Evolutionary conservation across 2,113 vertebrate species (phyloP), one percentile per base, ranked within the genome.

Genomic region (Heteronetta atricapilla): DNA sequence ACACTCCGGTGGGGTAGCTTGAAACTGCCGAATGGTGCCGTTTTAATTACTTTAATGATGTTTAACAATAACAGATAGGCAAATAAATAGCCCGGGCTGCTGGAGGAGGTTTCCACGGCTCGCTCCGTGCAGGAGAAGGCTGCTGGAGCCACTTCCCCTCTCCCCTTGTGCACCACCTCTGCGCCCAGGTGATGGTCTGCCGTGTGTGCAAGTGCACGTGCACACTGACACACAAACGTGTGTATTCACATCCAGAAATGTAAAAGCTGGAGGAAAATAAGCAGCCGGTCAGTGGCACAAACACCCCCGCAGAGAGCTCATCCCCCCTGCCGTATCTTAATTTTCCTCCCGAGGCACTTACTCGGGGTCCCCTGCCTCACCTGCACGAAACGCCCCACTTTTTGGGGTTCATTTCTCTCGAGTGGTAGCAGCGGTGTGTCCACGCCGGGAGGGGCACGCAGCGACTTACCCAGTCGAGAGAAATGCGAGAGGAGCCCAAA

Each of bases 11-110:
- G 77, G 76, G 70, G 90, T 92, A 79, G 58, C 93, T 93, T 93
- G 95, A 94, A 95, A 96, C 92, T 82, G 89, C 88, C 50, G 67
- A 95, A 90, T 59, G 77, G 50, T 93, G 76, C 70, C 67, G 15
- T 18, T 92, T 96, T 94, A 96, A 95, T 96, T 92, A 86, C 80
- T 94, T 93, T 86, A 95, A 97, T 85, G 80, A 73, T 94, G 88
- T 94, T 94, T 95, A 94, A 96, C 83, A 89, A 94, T 69, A 89
- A 40, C 93, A 73, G 83, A 86, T 87, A 74, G 86, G 77, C 62
- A 96, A 95, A 93, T 93, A 94, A 92, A 89, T 86, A 89, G 88
- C 88, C 13, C 6, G 52, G 59, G 77, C 72, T 90, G 77, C 53
- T 69, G 69, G 55, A 68, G 58, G 89, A 36, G 70, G 36, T 55